phyloP scores from a whole-genome alignment of 2,797 vertebrate genomes.

The Tenualosa thibaudeaui region DNA sequence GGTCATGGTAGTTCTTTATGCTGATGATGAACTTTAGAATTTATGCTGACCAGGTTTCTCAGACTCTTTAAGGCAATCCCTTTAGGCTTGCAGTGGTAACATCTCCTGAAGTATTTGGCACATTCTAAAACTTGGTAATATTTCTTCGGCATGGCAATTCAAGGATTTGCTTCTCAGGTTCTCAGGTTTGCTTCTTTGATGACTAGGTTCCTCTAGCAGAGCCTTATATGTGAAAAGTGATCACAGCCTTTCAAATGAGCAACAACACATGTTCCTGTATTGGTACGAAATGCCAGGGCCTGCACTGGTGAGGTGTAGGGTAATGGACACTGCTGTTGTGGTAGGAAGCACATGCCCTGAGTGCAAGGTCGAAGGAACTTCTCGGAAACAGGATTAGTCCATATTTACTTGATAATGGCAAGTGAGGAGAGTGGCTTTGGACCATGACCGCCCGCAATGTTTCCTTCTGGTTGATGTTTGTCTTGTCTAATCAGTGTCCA shows the following conservation, averaged over 20 bases:
- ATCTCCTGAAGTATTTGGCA: slow-evolving; percentile 18
- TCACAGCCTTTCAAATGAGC: background rate
- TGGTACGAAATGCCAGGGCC: background rate
- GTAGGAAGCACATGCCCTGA: background rate
- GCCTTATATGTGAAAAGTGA: background rate
- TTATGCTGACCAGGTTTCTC: background rate
- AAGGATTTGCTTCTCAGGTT: too few relatives aligned
- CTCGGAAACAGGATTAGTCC: background rate
- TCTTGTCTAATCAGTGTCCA: slow-evolving; percentile 24
- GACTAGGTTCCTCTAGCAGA: background rate
- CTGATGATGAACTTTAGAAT: slow-evolving; percentile 8
- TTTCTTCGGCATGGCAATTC: background rate
- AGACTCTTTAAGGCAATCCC: background rate
- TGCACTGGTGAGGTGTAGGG: background rate
- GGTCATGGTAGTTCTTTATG: background rate
- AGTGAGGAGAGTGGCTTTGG: background rate
- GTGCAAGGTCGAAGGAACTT: background rate
- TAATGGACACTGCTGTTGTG: background rate
- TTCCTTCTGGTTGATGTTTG: slow-evolving; percentile 20
- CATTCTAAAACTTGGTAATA: background rate
- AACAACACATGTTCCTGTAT: background rate
- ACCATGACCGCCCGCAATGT: slow-evolving; percentile 10
- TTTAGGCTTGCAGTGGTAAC: background rate
- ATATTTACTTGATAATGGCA: background rate
- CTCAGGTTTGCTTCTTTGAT: background rate